Conservation (phyloP, 2,888 invertebrate species). For the Sphaeridia pumilis region DNA sequence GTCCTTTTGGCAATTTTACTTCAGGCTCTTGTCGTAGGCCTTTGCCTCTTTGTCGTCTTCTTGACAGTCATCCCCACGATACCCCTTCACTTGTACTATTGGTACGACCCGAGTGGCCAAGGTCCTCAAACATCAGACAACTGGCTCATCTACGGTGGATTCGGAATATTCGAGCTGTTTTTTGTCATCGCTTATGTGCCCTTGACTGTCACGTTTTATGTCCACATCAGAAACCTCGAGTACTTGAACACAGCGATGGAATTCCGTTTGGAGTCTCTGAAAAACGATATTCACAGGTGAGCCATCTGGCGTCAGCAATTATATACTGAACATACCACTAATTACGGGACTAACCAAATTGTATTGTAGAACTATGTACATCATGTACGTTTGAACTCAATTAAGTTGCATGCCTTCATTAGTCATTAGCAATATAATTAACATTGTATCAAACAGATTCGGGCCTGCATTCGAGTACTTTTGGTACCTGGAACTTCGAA, state of each 20-base stretch:
- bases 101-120: not conserved
- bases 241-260: not conserved
- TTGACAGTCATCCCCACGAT: not conserved
- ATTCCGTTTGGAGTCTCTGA: too few relatives aligned
- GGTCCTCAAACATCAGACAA: not conserved
- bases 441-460: too few relatives aligned
- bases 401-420: too few relatives aligned
- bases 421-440: too few relatives aligned
- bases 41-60: not conserved
- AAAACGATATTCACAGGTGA: too few relatives aligned
- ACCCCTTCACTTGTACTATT: not conserved
- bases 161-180: not conserved
- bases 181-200: not conserved
- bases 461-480: too few relatives aligned
- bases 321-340: too few relatives aligned
- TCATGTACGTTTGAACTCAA: too few relatives aligned
- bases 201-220: not conserved
- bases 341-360: too few relatives aligned
- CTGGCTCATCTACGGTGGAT: not conserved
- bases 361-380: too few relatives aligned
- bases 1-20: not conserved
- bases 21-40: not conserved
- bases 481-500: too few relatives aligned
- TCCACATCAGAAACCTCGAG: not conserved
- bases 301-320: too few relatives aligned